phyloP scores from a whole-genome alignment of 1,140 invertebrate species.

The Apis laboriosa region DNA sequence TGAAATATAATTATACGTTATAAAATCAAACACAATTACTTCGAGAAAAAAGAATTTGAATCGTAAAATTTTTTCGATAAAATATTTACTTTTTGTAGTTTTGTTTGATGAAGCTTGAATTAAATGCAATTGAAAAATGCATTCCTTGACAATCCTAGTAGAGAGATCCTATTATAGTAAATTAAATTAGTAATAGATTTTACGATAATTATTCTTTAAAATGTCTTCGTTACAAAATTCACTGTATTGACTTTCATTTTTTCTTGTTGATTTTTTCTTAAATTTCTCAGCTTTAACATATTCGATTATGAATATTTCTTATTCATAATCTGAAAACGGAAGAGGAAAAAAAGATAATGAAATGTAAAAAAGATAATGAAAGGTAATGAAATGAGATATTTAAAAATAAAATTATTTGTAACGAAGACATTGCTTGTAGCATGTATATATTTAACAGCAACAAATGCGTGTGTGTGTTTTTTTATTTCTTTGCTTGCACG shows the following conservation, averaged over 20 bases:
- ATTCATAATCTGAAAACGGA: no score
- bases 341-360: not conserved
- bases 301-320: not conserved
- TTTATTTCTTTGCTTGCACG: not conserved
- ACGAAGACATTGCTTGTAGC: slow-evolving; percentile 11
- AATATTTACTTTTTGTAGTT: not conserved
- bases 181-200: not conserved
- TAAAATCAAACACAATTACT: no score
- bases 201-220: not conserved
- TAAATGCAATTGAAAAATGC: not conserved
- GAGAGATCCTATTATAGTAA: slow-evolving; percentile 13
- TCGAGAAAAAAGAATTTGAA: not conserved
- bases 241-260: not conserved
- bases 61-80: not conserved
- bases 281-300: not conserved
- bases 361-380: not conserved
- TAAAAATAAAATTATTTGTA: not conserved
- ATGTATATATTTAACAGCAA: not conserved
- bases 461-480: not conserved
- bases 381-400: no score
- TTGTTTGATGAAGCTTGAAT: no score
- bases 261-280: no score
- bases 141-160: slow-evolving; percentile 7
- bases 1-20: no score
- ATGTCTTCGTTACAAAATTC: slow-evolving; percentile 11